Base-by-base conservation (phyloP, 1,140 invertebrate genomes). In the Agrilus planipennis region DNA sequence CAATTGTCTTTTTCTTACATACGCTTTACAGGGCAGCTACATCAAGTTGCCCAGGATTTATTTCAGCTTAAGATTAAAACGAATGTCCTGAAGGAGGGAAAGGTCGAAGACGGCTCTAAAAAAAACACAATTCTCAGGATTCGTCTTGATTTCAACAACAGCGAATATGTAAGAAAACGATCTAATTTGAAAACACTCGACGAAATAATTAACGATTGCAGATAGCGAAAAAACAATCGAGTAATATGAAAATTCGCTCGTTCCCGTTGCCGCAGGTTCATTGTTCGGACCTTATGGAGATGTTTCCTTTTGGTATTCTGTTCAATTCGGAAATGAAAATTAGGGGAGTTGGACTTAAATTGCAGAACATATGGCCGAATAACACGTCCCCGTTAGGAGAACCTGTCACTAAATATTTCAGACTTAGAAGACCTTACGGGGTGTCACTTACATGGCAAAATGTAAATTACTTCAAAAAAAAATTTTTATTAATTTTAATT, bases 71-170 rank as follows among this genome's bases (percentile, higher is more conserved):
- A 76, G 48, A 67, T 90, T 25, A 73, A 78, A 39, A 76, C 84
- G 1, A 68, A 70, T 27, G 72, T 87, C 1, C 57, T 88, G 17
- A 78, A 84, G 46, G 75, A 77, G 44, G 67, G 67, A n/a, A 64
- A 63, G 42, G 72, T 70, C 21, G 72, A 70, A 4, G 54, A 53
- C 2, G 59, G 63, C 0, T 60, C 64, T 0, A 73, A 67, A 1
- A 70, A 77, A 44, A 75, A 80, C 9, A 68, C 75, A 35, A 51
- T 57, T 15, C 78, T 84, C 1, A 80, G 77, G 41, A 77, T 81
- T 46, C 67, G 82, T 4, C 68, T 87, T 20, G 75, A 87, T 54
- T 89, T 86, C 51, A 81, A 89, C 42, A 89, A 89, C 54, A 70
- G 71, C 19, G 74, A 80, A 50, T 87, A 84, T 56, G 75, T 82